Conservation (phyloP, 2,888 invertebrate genomes). For the Chorisops tibialis region DNA sequence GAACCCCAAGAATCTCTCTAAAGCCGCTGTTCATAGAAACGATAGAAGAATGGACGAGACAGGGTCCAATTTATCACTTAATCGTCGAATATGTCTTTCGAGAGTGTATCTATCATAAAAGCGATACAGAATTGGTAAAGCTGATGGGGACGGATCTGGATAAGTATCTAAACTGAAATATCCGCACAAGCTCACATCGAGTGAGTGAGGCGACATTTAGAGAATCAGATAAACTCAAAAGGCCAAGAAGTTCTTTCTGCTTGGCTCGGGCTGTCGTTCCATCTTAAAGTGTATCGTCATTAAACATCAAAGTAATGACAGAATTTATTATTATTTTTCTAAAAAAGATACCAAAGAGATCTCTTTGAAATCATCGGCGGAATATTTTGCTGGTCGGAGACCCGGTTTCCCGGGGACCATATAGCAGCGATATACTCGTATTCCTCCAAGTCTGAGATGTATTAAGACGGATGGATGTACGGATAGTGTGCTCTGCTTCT, state of each 20-base stretch:
- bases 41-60: too few species aligned
- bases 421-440: too few species aligned
- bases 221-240: slow-evolving; percentile 16
- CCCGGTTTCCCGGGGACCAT: too few species aligned
- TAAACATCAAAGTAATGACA: slow-evolving; percentile 32
- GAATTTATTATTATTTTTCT: slow-evolving; percentile 22
- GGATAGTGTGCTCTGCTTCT: too few species aligned
- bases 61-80: slow-evolving; percentile 17
- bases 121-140: slow-evolving; percentile 4
- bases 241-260: not conserved
- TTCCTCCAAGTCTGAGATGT: too few species aligned
- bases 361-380: not conserved
- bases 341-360: slow-evolving; percentile 15
- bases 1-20: not conserved
- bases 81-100: slow-evolving; percentile 16
- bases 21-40: not conserved
- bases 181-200: not conserved
- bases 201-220: slow-evolving; percentile 1
- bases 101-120: slow-evolving; percentile 18
- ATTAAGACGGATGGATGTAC: too few species aligned
- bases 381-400: not conserved
- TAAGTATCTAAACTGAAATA: not conserved
- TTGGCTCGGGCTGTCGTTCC: not conserved
- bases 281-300: slow-evolving; percentile 28
- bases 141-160: slow-evolving; percentile 9